Evolutionary conservation across 1,140 invertebrate species (phyloP).

Genomic region (Neodiprion pinetum): DNA sequence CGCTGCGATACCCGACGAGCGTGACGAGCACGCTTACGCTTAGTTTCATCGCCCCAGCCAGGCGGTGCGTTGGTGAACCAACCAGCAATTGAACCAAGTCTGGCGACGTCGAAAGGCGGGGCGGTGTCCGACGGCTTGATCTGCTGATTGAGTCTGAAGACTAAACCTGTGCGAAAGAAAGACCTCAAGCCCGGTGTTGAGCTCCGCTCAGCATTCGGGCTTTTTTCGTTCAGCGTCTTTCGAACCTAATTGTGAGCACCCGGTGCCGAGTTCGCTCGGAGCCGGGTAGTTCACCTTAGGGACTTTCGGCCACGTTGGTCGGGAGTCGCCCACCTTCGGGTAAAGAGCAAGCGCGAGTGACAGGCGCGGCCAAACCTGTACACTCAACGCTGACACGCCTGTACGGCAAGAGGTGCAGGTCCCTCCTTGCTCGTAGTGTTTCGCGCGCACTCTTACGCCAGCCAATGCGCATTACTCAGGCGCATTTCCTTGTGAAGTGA

Average conservation of each 20-base stretch:
- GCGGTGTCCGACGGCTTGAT: neutral
- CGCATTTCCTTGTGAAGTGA: neutral
- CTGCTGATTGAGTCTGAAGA: neutral
- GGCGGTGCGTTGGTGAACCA: neutral
- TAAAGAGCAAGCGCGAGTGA: neutral
- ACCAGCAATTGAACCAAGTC: neutral
- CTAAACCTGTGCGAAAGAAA: neutral
- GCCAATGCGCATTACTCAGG: no score
- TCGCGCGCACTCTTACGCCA: no score
- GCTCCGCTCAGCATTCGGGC: neutral
- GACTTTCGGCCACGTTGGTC: neutral
- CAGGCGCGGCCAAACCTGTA: no score
- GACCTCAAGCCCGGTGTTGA: neutral
- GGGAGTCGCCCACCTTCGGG: neutral
- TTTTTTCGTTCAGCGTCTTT: neutral
- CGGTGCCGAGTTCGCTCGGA: neutral
- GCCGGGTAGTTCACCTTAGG: neutral
- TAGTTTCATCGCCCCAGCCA: neutral
- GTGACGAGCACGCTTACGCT: neutral
- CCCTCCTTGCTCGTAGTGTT: no score
- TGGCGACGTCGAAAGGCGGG: neutral
- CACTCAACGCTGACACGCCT: no score
- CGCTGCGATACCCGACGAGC: neutral
- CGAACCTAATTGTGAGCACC: neutral
- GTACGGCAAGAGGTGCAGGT: no score